phyloP scores from a whole-genome alignment of 2,888 invertebrate species.

The Schizotus pectinicornis region DNA sequence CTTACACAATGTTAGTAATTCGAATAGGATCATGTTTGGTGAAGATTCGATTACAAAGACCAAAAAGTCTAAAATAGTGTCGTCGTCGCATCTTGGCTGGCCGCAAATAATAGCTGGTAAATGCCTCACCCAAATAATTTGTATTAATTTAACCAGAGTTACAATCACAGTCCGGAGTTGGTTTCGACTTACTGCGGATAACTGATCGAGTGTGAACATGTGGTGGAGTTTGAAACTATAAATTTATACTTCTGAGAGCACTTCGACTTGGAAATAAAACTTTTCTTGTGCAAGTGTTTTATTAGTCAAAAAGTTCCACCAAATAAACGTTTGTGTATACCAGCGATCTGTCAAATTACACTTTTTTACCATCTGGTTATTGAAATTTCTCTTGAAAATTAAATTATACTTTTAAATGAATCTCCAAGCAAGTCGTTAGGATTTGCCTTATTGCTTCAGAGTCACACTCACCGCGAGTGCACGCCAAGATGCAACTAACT shows the following conservation, averaged over 20 bases:
- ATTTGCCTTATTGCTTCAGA: conserved; percentile 1
- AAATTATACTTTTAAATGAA: conserved; percentile 16
- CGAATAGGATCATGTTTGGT: too few relatives aligned
- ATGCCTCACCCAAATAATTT: conserved; percentile 4
- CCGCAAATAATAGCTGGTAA: too few relatives aligned
- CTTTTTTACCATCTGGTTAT: background rate
- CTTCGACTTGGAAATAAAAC: background rate
- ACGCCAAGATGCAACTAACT: too few relatives aligned
- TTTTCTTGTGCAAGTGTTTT: conserved; percentile 1
- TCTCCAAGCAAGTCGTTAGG: conserved; percentile 9
- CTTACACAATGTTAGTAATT: too few relatives aligned
- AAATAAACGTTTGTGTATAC: too few relatives aligned
- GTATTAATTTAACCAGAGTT: conserved; percentile 11
- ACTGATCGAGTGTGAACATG: background rate
- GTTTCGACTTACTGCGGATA: background rate
- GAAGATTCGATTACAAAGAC: too few relatives aligned
- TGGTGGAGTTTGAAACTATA: background rate
- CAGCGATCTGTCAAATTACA: too few relatives aligned
- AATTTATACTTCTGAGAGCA: conserved; percentile 7
- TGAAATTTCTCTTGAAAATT: background rate
- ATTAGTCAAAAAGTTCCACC: background rate
- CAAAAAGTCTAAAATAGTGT: too few relatives aligned
- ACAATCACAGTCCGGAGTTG: background rate
- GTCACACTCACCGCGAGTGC: too few relatives aligned
- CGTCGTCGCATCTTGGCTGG: too few relatives aligned